These are phyloP conservation scores for Pteromalus puparum DNA, from an alignment of 1,140 invertebrate species.

Conservation along the genomic window DNA sequence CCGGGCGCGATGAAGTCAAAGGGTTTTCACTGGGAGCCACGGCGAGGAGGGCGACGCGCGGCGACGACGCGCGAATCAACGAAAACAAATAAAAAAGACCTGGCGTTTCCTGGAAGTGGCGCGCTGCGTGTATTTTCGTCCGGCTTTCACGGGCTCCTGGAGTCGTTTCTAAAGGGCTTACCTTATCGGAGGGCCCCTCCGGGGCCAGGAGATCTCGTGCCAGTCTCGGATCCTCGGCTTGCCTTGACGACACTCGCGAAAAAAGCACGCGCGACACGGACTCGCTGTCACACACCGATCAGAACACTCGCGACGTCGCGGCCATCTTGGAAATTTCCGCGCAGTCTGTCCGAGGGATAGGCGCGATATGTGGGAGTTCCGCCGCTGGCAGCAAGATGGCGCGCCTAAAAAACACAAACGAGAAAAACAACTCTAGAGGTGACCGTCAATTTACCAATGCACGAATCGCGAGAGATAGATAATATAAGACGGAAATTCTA, in stretches of 20 bases:
- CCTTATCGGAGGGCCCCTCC: constrained; percentile 42
- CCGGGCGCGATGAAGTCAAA: background rate
- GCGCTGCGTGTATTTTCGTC: constrained; percentile 30
- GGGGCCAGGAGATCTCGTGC: constrained; percentile 18
- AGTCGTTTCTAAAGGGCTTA: constrained; percentile 9
- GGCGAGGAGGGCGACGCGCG: background rate
- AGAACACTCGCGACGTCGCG: constrained; percentile 49
- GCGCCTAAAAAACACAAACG: constrained; percentile 8
- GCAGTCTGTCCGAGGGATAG: constrained; percentile 24
- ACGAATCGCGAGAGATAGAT: background rate
- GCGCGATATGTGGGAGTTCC: constrained; percentile 24
- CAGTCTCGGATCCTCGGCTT: constrained; percentile 28
- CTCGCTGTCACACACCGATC: constrained; percentile 43
- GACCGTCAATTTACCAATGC: background rate
- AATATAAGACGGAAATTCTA: background rate
- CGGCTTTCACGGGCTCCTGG: background rate
- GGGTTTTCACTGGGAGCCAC: background rate
- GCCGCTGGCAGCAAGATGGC: constrained; percentile 25
- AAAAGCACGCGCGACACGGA: constrained; percentile 33
- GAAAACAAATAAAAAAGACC: constrained; percentile 37
- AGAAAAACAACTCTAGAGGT: background rate
- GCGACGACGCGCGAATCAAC: background rate
- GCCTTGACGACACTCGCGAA: constrained; percentile 26
- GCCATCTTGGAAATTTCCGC: constrained; percentile 49
- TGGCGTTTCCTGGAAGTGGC: constrained; percentile 8